Conservation (phyloP, 2,113 vertebrate genomes). For the Catharus bicknelli region DNA sequence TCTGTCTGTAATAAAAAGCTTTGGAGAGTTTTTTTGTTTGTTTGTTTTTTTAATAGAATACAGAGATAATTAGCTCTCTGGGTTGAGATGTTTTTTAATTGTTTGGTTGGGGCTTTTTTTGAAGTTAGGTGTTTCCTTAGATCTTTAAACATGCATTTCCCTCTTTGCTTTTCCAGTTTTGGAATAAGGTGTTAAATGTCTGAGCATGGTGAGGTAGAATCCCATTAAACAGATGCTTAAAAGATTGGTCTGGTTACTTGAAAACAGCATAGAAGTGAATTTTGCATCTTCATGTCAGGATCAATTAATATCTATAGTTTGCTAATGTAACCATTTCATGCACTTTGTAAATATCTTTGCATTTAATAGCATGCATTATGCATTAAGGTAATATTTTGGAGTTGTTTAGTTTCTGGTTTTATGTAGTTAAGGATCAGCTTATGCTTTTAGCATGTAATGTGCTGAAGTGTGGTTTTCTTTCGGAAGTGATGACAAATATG, state of each 20-base stretch:
- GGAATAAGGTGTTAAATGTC: neutral
- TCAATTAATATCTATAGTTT: neutral
- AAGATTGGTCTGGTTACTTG: neutral
- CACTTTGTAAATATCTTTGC: neutral
- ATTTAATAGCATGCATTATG: neutral
- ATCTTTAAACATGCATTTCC: neutral
- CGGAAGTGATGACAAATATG: conserved; percentile 1
- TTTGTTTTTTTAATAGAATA: neutral
- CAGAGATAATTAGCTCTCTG: neutral
- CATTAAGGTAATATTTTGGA: neutral
- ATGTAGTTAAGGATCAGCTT: conserved; percentile 9
- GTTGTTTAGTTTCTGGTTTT: conserved; percentile 1
- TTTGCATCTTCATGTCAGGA: neutral
- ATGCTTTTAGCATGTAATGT: conserved; percentile 18
- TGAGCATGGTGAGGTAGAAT: neutral
- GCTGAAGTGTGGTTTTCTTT: conserved; percentile 6
- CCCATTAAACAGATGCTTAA: neutral
- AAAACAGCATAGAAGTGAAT: neutral
- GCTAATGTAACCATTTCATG: neutral
- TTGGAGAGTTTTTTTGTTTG: neutral
- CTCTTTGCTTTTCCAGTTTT: neutral
- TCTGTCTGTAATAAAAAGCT: neutral
- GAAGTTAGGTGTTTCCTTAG: neutral
- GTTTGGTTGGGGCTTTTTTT: neutral
- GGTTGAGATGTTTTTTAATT: neutral